Base-by-base conservation (phyloP, 2,797 vertebrate species). In the Semotilus atromaculatus region DNA sequence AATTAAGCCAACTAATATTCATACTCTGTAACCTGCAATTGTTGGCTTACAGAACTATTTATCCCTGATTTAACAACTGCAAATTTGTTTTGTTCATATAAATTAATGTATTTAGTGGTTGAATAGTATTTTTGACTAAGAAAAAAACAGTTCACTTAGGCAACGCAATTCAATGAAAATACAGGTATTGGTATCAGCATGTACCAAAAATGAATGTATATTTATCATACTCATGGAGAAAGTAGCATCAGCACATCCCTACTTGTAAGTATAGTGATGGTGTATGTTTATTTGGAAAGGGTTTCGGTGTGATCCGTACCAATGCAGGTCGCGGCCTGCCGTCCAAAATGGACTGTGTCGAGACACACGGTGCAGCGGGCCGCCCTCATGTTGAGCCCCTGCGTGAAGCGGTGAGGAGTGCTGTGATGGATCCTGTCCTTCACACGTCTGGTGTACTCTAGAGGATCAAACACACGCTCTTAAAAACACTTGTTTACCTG, bases 361-460 rank as follows among this genome's bases (percentile, higher is more conserved):
- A 99, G 94, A 86, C 98, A 99, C 90, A 99, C 98, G 0, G 97
- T 97, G 0, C 98, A 99, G 92, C 99, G 99, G 18, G 98, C 98
- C 8, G 98, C 98, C 89, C 98, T 95, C 98, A 99, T 99, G 90
- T 99, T 99, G 86, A 99, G 96, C 70, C 98, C 98, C 90, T 99
- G 96, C 0, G 97, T 98, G 93, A 99, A 99, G 76, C 97, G 96
- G 90, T 99, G 98, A 53, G 97, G 95, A 80, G 97, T 97, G 90
- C 96, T 98, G 90, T 89, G 95, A 89, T 98, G 97, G 93, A 96
- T 97, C 86, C 98, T 95, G 92, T 99, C 98, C 93, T 99, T 99
- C 90, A 98, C 92, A 80, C 97, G 97, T 19, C 97, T 97, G 87
- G 95, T 96, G 87, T 97, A 99, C 92, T 99, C 98, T 99, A 93